Conservation (phyloP, 2,113 vertebrate genomes). For the Cyanoliseus patagonus region DNA sequence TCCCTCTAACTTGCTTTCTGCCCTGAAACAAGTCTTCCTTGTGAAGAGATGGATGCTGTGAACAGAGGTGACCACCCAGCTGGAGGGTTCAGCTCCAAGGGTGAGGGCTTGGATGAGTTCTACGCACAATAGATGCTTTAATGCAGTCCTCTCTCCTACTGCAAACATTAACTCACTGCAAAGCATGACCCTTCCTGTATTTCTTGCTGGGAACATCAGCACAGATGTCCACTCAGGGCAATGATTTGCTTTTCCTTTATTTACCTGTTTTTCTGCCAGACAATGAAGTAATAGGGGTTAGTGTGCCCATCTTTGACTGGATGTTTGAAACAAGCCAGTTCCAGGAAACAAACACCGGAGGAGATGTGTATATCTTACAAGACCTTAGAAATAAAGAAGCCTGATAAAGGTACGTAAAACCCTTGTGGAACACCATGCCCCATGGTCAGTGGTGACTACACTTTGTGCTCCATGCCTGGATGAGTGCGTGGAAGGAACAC, state of each 20-base stretch:
- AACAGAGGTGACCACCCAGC: neutral
- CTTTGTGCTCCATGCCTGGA: neutral
- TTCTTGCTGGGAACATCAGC: neutral
- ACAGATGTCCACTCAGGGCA: neutral
- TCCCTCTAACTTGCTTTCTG: neutral
- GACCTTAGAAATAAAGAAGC: neutral
- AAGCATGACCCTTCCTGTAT: neutral
- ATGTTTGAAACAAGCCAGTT: neutral
- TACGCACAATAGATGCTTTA: neutral
- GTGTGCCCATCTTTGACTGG: neutral
- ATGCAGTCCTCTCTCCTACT: neutral
- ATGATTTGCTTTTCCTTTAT: neutral
- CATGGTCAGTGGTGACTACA: neutral
- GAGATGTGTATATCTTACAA: neutral
- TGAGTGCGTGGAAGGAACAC: fast-evolving
- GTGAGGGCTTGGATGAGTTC: neutral
- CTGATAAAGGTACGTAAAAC: neutral
- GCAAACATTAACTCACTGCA: neutral
- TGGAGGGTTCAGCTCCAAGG: neutral
- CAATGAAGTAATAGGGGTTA: neutral
- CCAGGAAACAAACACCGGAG: neutral
- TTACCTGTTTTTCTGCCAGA: conserved; percentile 35
- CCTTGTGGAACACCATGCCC: neutral
- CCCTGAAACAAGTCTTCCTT: neutral
- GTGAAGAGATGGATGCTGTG: neutral